Conservation (phyloP, 2,888 invertebrate genomes). For the Himalopsyche japonica region DNA sequence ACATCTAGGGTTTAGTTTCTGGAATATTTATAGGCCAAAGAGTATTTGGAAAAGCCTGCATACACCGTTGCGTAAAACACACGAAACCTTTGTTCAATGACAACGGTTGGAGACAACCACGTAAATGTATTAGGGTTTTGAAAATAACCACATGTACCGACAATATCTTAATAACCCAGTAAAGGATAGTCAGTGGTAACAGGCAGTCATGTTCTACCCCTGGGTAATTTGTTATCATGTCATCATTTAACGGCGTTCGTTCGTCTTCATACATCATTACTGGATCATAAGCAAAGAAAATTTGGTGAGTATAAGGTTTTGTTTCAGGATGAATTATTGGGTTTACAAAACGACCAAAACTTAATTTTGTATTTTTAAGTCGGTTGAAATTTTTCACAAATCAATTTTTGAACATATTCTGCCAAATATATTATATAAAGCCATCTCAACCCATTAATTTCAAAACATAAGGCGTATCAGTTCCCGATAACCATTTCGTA, state of each 20-base stretch:
- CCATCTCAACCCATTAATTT: too few relatives aligned
- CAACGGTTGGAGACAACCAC: neutral
- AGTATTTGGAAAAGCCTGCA: neutral
- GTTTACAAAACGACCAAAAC: neutral
- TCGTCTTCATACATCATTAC: neutral
- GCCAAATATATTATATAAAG: neutral
- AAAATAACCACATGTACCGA: slow-evolving; percentile 1
- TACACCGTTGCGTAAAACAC: neutral
- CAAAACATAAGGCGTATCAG: too few relatives aligned
- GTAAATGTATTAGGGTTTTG: neutral
- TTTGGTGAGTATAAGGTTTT: neutral
- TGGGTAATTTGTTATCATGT: slow-evolving; percentile 7
- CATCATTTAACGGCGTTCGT: neutral
- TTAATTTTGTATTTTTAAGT: neutral
- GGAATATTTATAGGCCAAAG: neutral
- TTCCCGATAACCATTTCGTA: too few relatives aligned
- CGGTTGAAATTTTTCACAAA: neutral
- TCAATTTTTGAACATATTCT: neutral
- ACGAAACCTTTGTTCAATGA: neutral
- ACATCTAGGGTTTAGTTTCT: neutral
- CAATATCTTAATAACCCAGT: slow-evolving; percentile 12
- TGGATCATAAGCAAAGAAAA: neutral
- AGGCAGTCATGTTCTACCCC: neutral
- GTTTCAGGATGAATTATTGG: neutral
- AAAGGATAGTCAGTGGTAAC: neutral